Base-by-base conservation (phyloP, 2,888 invertebrate species). In the Cheilosia pagana region DNA sequence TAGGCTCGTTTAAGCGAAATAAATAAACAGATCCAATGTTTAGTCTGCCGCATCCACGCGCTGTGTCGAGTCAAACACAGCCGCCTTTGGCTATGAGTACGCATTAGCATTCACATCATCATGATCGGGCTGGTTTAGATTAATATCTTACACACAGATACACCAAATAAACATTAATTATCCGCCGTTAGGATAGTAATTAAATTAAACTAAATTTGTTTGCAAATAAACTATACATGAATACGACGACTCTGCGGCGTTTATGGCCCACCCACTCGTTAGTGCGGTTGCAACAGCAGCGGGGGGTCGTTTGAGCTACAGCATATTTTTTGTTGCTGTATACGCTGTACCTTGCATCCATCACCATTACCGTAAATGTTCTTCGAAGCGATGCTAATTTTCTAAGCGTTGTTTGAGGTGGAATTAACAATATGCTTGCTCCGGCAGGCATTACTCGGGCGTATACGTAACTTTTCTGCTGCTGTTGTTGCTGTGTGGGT, bases 191-290 rank as follows among this genome's bases (percentile, higher is more conserved):
- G 75, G 75, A 85, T 70, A 50, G 81, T 71, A 81, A 85, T 85
- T 85, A 85, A 85, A 81, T 85, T 85, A 85, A 85, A 85, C 85
- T 71, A 76, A 83, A 85, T 76, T 81, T 71, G 60, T 55, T 70
- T 19, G 63, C 70, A 85, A 85, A 75, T 48, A 68, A 83, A 83
- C 78, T 79, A 74, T 68, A n/a, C n/a, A n/a, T n/a, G n/a, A n/a
- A 35, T 55, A 67, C 71, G 62, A 35, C 23, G 23, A 25, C 23
- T 82, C 60, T 59, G 23, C 57, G 53, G 50, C 14, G 52, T 65
- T 77, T 77, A 72, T 62, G 53, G 43, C n/a, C 52, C 68, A 41
- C 25, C 16, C 25, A 10, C 35, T 16, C 23, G 14, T 62, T 16
- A n/a, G 16, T 7, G 35, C 21, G 57, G 35, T 31, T 35, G 57